A percentile compares a stretch with the other conserved stretches of the same genome.
Evolutionary conservation across 2,797 vertebrate genomes (phyloP).

Genomic region (Acanthopagrus latus): DNA sequence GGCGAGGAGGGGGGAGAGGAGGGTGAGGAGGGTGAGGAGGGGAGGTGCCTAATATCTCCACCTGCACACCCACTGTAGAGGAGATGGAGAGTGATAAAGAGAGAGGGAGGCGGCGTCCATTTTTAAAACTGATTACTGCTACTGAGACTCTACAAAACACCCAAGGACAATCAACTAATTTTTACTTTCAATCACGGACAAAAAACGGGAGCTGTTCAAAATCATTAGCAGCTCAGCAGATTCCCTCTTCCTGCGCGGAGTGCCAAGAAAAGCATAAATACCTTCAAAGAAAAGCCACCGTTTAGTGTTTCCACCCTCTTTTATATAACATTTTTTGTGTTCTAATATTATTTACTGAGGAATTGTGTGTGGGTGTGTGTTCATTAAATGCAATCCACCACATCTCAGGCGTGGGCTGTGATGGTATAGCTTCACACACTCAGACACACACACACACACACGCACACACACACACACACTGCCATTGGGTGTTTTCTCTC

Average conservation of each 20-base stretch:
- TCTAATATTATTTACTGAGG: constrained; percentile 21
- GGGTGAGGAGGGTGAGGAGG: not conserved
- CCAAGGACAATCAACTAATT: constrained; percentile 45
- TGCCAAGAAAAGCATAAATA: constrained; percentile 1
- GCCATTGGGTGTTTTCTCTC: constrained; percentile 31
- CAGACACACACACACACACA: constrained; percentile 25
- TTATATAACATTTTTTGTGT: constrained; percentile 11
- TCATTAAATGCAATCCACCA: constrained; percentile 40
- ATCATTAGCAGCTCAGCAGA: constrained; percentile 8
- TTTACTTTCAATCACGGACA: constrained; percentile 12
- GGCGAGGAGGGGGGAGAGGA: not conserved
- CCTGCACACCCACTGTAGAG: constrained; percentile 31
- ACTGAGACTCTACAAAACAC: constrained; percentile 25
- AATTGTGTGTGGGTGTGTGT: constrained; percentile 21
- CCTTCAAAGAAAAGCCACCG: not conserved
- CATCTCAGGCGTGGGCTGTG: constrained; percentile 12
- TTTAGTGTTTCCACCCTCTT: constrained; percentile 3
- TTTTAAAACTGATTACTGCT: constrained; percentile 55
- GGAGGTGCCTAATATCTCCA: constrained; percentile 27
- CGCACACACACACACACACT: constrained; percentile 21
- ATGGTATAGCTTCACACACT: constrained; percentile 10
- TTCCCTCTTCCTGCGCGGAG: not conserved
- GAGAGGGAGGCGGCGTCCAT: constrained; percentile 30
- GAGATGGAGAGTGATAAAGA: constrained; percentile 46
- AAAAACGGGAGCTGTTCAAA: not conserved